phyloP scores from a whole-genome alignment of 2,113 vertebrate species.

The Actenoides hombroni region DNA sequence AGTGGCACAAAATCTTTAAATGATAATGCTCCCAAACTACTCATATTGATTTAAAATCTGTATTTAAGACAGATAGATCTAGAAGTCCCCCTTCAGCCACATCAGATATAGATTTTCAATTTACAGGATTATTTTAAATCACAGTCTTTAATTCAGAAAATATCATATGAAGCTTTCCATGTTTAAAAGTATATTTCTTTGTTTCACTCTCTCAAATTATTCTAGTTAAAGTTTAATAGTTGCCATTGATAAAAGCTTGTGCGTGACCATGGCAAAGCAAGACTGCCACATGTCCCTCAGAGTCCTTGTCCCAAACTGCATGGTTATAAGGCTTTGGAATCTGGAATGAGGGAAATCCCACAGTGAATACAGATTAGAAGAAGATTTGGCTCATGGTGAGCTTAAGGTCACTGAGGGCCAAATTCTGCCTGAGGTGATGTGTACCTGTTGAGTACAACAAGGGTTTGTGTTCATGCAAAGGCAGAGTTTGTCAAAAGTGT shows the following conservation, averaged over 20 bases:
- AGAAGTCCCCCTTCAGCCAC: slow-evolving; percentile 21
- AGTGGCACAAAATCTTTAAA: slow-evolving; percentile 59
- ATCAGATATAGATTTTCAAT: slow-evolving; percentile 67
- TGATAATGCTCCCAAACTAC: slow-evolving; percentile 30
- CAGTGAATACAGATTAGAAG: neutral
- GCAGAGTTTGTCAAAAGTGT: neutral
- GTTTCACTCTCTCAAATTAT: neutral
- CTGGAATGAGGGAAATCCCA: neutral
- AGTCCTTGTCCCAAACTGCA: neutral
- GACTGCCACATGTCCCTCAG: neutral
- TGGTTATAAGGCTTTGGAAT: neutral
- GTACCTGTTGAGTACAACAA: neutral
- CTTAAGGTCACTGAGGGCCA: neutral
- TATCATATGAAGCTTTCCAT: neutral
- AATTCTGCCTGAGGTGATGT: neutral
- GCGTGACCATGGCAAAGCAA: neutral
- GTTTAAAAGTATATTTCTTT: slow-evolving; percentile 26
- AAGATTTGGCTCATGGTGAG: neutral
- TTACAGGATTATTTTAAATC: slow-evolving; percentile 52
- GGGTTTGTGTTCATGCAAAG: neutral
- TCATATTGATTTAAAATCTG: slow-evolving; percentile 65
- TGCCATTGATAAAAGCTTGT: neutral
- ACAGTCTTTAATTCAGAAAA: slow-evolving; percentile 38
- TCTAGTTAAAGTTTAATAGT: slow-evolving; percentile 1
- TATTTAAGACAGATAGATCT: slow-evolving; percentile 51